phyloP scores from a whole-genome alignment of 2,113 vertebrate genomes.

The Ardeotis arabs region DNA sequence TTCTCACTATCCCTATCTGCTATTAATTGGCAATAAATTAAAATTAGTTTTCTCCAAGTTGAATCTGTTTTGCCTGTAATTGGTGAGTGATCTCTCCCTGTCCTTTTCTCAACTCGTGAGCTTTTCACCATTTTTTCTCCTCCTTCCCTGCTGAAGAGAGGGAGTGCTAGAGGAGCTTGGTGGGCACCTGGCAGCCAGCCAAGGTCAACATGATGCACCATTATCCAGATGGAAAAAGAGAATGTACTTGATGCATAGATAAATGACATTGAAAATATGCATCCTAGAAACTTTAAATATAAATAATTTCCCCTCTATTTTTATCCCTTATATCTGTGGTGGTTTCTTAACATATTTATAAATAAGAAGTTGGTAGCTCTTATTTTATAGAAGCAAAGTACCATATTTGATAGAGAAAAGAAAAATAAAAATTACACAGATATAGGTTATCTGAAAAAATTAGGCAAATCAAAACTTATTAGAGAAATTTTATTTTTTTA shows the following conservation, averaged over 20 bases:
- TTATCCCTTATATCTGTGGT: neutral
- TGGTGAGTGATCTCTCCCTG: neutral
- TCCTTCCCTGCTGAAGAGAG: neutral
- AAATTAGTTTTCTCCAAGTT: neutral
- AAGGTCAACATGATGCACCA: neutral
- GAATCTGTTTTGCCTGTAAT: neutral
- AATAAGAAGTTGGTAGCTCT: neutral
- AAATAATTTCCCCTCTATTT: neutral
- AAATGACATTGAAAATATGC: neutral
- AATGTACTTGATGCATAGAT: neutral
- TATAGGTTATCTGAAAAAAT: neutral
- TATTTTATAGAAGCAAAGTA: neutral
- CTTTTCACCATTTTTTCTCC: neutral
- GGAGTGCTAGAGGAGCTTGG: neutral
- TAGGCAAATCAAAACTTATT: neutral
- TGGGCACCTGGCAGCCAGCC: neutral
- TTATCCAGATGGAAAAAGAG: neutral
- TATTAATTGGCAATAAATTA: neutral
- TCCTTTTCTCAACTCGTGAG: neutral
- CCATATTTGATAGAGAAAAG: neutral
- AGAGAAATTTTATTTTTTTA: neutral
- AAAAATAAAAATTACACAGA: neutral
- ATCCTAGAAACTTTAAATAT: neutral
- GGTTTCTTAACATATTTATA: neutral
- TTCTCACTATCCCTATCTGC: neutral